These are phyloP conservation scores for Microtus montanus DNA, from an alignment of 2,113 vertebrate genomes.

Conservation along the genomic window DNA sequence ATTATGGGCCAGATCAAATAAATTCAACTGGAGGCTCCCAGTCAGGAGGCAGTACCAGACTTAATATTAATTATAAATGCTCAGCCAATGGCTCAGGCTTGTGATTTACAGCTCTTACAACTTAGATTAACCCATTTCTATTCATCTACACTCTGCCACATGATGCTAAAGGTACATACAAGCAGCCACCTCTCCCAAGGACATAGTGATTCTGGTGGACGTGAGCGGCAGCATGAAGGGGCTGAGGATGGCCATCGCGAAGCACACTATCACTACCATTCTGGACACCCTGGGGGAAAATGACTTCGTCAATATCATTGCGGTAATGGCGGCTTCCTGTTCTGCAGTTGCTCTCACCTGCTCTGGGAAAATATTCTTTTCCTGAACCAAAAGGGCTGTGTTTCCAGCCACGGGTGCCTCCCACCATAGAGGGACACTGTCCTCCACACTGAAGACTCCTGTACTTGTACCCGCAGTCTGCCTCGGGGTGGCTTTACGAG, in stretches of 20 bases:
- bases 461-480: not conserved
- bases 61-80: not conserved
- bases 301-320: conserved; percentile 97
- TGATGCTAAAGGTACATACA: conserved; percentile 93
- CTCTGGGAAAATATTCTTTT: not conserved
- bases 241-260: conserved; percentile 94
- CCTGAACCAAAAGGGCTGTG: not conserved
- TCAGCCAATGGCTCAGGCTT: not conserved
- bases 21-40: not conserved
- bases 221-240: conserved; percentile 99
- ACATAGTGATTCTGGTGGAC: conserved; percentile 94
- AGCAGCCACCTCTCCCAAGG: conserved; percentile 96
- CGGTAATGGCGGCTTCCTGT: conserved; percentile 83
- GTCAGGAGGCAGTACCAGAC: not conserved
- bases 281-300: conserved; percentile 97
- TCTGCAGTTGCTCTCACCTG: not conserved
- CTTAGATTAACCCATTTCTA: not conserved
- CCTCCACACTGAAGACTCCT: too few species aligned
- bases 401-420: accelerated
- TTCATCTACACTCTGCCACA: not conserved
- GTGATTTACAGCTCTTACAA: not conserved
- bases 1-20: not conserved
- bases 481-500: not conserved
- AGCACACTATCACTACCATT: conserved; percentile 95
- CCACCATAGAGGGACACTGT: not conserved